Evolutionary conservation across 1,140 invertebrate genomes (phyloP), one percentile per base, ranked within the genome.

Genomic region (Diachasma alloeum): DNA sequence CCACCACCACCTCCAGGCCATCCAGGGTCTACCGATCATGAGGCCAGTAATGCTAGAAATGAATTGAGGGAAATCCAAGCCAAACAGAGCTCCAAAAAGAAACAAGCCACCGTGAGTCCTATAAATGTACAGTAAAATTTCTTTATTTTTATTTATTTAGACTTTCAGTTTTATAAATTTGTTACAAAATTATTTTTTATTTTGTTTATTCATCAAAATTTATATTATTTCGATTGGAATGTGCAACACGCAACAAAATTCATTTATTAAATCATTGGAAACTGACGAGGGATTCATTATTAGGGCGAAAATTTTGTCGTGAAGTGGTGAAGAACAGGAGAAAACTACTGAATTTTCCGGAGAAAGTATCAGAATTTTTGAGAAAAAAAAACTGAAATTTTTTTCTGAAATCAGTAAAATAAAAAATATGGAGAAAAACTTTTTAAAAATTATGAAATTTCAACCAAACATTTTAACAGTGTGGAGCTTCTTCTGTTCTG

Each of bases 61-160:
- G 95, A 96, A 84, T 86, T 95, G 26, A 89, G 92, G n/a, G 95
- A 96, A 87, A 92, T 94, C 78, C 91, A 92, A 46, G 90, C 91
- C 0, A 93, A 89, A 72, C 87, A 89, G 53, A 82, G 82, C 68
- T 85, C 76, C 73, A 93, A 94, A 79, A 96, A 95, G 85, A 97
- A 96, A 86, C 93, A 96, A 86, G 91, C 93, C 63, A 93, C 93
- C 75, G 93, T 93, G 82, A 93, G 92, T 78, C 84, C 86, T 56
- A 89, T 87, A 87, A 88, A 87, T 87, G 87, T 89, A 89, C 79
- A 87, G 86, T 86, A 81, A 81, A 79, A 31, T 81, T 83, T 81
- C 82, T 69, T 84, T 83, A 82, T 77, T 82, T 78, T 77, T 83
- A 17, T 53, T 53, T 53, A n/a, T 53, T 82, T 80, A 76, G 17